Evolutionary conservation across 2,797 vertebrate genomes (phyloP).

Genomic region (Manis pentadactyla): DNA sequence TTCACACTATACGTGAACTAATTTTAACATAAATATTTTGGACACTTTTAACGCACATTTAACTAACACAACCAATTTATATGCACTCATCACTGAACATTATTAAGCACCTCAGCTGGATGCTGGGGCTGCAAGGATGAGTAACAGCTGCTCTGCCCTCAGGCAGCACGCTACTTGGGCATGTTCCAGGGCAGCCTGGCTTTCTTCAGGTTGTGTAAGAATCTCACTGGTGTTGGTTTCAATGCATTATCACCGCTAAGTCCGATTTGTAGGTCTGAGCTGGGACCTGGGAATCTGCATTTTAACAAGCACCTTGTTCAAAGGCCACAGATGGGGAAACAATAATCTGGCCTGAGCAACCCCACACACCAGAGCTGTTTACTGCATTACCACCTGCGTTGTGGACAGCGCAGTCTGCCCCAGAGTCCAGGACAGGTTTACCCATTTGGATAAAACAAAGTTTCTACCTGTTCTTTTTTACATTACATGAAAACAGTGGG

Average conservation of each 20-base stretch:
- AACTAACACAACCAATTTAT: neutral
- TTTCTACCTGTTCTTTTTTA: constrained; percentile 5
- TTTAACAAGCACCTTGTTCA: neutral
- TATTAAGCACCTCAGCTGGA: neutral
- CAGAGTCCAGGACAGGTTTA: neutral
- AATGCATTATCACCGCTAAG: neutral
- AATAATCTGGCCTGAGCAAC: neutral
- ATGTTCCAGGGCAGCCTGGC: neutral
- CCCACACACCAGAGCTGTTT: neutral
- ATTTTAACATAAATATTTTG: constrained; percentile 6
- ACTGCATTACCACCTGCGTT: neutral
- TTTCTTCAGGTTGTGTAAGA: neutral
- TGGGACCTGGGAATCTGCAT: neutral
- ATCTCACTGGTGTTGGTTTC: neutral
- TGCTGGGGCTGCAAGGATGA: neutral
- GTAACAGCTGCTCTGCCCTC: neutral
- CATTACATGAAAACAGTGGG: neutral
- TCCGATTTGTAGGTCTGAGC: neutral
- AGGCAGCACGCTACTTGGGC: neutral
- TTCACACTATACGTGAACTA: neutral
- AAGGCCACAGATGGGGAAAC: neutral
- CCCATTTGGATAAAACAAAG: neutral
- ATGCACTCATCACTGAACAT: neutral
- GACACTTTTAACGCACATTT: neutral
- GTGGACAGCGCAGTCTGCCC: neutral